Conservation (phyloP, 2,797 vertebrate species). For the Merluccius polli region DNA sequence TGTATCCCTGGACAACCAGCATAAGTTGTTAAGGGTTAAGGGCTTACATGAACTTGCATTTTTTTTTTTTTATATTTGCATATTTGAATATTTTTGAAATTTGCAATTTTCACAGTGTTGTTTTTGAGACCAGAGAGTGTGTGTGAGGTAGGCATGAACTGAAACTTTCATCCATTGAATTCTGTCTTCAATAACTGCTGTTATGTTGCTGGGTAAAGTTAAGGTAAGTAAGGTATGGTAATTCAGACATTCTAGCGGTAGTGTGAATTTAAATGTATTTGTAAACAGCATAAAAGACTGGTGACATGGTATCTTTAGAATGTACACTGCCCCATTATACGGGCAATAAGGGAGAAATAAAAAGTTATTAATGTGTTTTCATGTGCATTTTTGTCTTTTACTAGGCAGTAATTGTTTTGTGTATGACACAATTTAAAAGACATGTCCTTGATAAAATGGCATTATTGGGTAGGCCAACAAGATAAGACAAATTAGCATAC, state of each 20-base stretch:
- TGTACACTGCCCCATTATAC: not conserved
- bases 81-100: not conserved
- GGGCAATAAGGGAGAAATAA: constrained; percentile 3
- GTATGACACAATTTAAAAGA: constrained; percentile 5
- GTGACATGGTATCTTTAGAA: constrained; percentile 4
- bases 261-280: not conserved
- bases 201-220: not conserved
- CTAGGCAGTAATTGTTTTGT: constrained; percentile 15
- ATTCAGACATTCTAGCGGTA: not conserved
- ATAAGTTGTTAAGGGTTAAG: not conserved
- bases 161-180: constrained; percentile 14
- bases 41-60: not conserved
- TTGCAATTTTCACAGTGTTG: constrained; percentile 34
- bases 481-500: not conserved
- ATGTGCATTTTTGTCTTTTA: constrained; percentile 18
- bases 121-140: constrained; percentile 22
- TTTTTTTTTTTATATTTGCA: constrained; percentile 6
- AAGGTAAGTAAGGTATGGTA: not conserved
- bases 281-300: constrained; percentile 14
- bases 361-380: constrained; percentile 1
- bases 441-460: constrained; percentile 5
- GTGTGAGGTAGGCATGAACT: constrained; percentile 41
- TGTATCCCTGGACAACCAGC: not conserved
- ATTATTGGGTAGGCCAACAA: constrained; percentile 4
- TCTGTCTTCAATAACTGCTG: not conserved